Evolutionary conservation across 2,888 invertebrate species (phyloP).

Genomic region (Xestia sexstrigata): DNA sequence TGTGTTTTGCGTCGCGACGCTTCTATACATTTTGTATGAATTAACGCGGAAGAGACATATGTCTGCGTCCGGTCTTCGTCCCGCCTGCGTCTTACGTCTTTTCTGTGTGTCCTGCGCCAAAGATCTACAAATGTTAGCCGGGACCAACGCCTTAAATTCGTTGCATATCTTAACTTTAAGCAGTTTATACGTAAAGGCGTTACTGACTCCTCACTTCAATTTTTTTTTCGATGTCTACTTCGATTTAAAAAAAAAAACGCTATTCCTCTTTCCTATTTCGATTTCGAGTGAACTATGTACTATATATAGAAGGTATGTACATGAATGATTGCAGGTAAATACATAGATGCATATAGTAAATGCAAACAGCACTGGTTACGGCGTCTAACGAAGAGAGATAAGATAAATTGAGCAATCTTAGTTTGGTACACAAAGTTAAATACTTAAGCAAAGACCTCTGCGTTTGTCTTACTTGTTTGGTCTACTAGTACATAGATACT

Average conservation of each 20-base stretch:
- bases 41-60: no score
- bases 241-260: neutral
- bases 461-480: conserved; percentile 44
- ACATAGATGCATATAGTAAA: conserved; percentile 23
- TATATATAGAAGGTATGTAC: neutral
- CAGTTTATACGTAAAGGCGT: no score
- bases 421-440: conserved; percentile 44
- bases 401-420: conserved; percentile 55
- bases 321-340: neutral
- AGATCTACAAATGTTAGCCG: no score
- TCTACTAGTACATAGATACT: neutral
- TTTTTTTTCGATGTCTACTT: neutral
- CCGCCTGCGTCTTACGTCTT: no score
- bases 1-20: no score
- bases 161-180: no score
- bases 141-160: no score
- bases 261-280: neutral
- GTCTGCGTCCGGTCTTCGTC: no score
- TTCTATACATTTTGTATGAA: no score
- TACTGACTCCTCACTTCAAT: no score
- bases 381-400: conserved; percentile 37
- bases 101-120: no score
- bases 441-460: conserved; percentile 37
- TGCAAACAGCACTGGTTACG: conserved; percentile 31
- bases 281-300: neutral